A percentile compares a stretch with the other conserved stretches of the same genome.
phyloP scores from a whole-genome alignment of 2,888 invertebrate species.

The Temnothorax unifasciatus region DNA sequence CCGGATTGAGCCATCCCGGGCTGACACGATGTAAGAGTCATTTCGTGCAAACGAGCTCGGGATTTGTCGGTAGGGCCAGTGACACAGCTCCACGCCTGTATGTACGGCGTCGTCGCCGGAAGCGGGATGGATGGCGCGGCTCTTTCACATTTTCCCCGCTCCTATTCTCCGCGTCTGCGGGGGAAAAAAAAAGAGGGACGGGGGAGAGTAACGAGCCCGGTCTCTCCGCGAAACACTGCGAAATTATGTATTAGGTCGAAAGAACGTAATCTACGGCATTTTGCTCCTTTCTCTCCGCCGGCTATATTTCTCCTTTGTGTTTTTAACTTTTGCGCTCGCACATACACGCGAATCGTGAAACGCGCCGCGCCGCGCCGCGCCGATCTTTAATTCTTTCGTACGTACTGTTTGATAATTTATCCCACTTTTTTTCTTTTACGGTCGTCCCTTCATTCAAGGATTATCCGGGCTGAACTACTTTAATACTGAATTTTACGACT shows the following conservation, averaged over 20 bases:
- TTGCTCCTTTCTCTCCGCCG: conserved; percentile 34
- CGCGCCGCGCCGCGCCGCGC: neutral
- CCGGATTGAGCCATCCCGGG: conserved; percentile 69
- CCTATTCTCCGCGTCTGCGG: conserved; percentile 13
- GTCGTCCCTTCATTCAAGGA: conserved; percentile 49
- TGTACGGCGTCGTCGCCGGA: conserved; percentile 64
- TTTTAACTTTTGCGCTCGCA: conserved; percentile 47
- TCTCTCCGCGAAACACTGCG: conserved; percentile 59
- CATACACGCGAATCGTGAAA: conserved; percentile 4
- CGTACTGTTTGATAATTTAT: conserved; percentile 48
- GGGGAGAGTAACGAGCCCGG: conserved; percentile 56
- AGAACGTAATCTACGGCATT: conserved; percentile 66
- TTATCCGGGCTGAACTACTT: conserved; percentile 39
- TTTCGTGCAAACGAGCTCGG: conserved; percentile 63
- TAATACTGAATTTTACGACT: neutral
- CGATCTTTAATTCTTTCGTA: conserved; percentile 50
- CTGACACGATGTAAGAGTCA: conserved; percentile 73
- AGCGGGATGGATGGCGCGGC: conserved; percentile 68
- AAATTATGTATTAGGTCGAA: conserved; percentile 66
- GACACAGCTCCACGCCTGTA: conserved; percentile 44
- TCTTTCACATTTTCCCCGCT: conserved; percentile 64
- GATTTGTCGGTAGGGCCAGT: conserved; percentile 68
- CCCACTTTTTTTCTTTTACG: conserved; percentile 24
- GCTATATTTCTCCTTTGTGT: conserved; percentile 52
- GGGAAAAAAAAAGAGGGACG: neutral